Evolutionary conservation across 2,113 vertebrate species (phyloP).

Genomic region (Tragelaphus buxtoni): DNA sequence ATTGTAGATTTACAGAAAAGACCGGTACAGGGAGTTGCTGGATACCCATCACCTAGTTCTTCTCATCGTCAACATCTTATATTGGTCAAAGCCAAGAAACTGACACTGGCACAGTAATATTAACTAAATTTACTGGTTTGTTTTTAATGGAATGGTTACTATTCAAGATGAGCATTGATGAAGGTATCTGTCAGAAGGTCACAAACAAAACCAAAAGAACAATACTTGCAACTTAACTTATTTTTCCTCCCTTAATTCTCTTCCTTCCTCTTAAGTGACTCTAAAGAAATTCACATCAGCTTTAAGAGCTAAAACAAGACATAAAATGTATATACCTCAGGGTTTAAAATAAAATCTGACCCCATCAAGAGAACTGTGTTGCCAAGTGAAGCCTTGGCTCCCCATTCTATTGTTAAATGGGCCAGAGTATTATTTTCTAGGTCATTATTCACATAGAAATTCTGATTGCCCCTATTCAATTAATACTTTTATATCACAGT

Average conservation of each 20-base stretch:
- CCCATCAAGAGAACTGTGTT: constrained; percentile 11
- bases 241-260: not conserved
- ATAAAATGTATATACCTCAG: not conserved
- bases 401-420: not conserved
- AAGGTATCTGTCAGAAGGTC: not conserved
- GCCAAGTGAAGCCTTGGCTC: not conserved
- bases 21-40: not conserved
- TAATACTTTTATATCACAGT: constrained; percentile 51
- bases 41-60: not conserved
- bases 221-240: not conserved
- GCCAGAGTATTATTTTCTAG: constrained; percentile 43
- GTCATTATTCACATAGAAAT: constrained; percentile 60
- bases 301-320: constrained; percentile 42
- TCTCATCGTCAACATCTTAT: not conserved
- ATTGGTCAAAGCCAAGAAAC: not conserved
- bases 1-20: not conserved
- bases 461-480: constrained; percentile 45
- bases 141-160: not conserved
- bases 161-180: not conserved
- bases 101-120: not conserved
- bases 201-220: not conserved
- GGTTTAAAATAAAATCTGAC: constrained; percentile 26
- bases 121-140: not conserved
- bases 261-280: constrained; percentile 2
- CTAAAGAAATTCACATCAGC: not conserved